phyloP scores from a whole-genome alignment of 2,797 vertebrate genomes.

The Gymnoscopelus braueri region DNA sequence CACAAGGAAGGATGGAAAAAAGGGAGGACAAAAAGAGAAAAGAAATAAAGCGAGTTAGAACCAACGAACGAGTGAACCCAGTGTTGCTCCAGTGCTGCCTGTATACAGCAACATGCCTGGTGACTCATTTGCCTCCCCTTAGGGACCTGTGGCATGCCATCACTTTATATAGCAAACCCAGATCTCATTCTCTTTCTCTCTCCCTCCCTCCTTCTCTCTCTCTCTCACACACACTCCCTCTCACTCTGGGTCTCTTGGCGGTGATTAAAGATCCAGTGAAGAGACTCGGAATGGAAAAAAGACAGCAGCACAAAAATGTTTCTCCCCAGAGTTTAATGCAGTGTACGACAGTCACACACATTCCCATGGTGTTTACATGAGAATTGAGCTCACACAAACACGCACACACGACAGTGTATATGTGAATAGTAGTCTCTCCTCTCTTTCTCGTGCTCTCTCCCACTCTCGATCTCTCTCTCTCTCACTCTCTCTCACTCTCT shows the following conservation, averaged over 20 bases:
- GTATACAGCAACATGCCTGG: conserved; percentile 49
- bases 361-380: conserved; percentile 53
- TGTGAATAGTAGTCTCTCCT: not conserved
- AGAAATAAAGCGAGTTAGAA: not conserved
- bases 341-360: conserved; percentile 46
- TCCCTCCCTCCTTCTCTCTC: not conserved
- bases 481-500: not conserved
- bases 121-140: conserved; percentile 67
- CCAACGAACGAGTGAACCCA: too few relatives aligned
- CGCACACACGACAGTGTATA: not conserved
- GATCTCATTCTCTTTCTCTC: conserved; percentile 35
- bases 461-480: not conserved
- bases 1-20: not conserved
- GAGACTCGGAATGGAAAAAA: conserved; percentile 51
- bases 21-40: not conserved
- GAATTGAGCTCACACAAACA: conserved; percentile 10
- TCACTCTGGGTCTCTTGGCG: not conserved
- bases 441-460: not conserved
- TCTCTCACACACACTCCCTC: conserved; percentile 1
- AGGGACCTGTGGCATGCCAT: conserved; percentile 74
- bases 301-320: conserved; percentile 32
- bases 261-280: conserved; percentile 50
- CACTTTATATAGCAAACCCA: conserved; percentile 78
- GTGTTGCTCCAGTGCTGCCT: conserved; percentile 6
- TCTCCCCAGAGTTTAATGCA: conserved; percentile 49